Evolutionary conservation across 2,113 vertebrate genomes (phyloP), one percentile per base, ranked within the genome.

Genomic region (Gracilinanus agilis): DNA sequence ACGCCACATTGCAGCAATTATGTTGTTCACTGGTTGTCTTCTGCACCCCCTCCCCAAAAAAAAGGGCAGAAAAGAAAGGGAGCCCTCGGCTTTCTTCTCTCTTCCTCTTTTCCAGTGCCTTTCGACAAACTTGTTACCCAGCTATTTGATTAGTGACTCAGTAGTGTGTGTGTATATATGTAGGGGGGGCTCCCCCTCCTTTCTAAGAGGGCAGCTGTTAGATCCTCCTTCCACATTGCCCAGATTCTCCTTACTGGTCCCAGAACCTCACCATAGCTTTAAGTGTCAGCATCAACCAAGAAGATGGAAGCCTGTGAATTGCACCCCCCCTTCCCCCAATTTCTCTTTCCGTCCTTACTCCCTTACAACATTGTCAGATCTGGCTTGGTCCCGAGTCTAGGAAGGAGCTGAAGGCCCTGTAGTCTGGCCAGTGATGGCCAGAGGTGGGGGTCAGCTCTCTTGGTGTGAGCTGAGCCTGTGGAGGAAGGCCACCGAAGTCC

Each of bases 1-100:
- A 99, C 98, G 98, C 99, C 99, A 99, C 99, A 99, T 99, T 99
- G 99, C 99, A 98, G 99, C 99, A 99, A 99, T 99, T 99, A 99
- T 99, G 99, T 99, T 99, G 99, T 99, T 99, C 99, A 98, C 97
- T 98, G 98, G 99, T 99, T 99, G 98, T 99, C 98, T 98, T 98
- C 99, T 98, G 98, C 91, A 98, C 97, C 92, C 24, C 34, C 44
- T 10, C 54, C 95, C 44, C 89, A 0, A 27, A 34, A 96, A 93
- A 93, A 0, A 9, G 90, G 96, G 58, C 21, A 56, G 89, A 75
- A 95, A 97, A 92, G 95, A 95, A 96, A 96, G 56, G 0, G 1
- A 91, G 94, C 83, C 3, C 1, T 67, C 53, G 12, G 88, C 90
- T 94, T 94, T 91, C 53, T 16, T 90, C 88, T 29, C 89, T 40